A percentile compares a stretch with the other conserved stretches of the same genome.
These are phyloP conservation scores for Hartigia nigra DNA, from an alignment of 2,888 invertebrate genomes.

Conservation along the genomic window DNA sequence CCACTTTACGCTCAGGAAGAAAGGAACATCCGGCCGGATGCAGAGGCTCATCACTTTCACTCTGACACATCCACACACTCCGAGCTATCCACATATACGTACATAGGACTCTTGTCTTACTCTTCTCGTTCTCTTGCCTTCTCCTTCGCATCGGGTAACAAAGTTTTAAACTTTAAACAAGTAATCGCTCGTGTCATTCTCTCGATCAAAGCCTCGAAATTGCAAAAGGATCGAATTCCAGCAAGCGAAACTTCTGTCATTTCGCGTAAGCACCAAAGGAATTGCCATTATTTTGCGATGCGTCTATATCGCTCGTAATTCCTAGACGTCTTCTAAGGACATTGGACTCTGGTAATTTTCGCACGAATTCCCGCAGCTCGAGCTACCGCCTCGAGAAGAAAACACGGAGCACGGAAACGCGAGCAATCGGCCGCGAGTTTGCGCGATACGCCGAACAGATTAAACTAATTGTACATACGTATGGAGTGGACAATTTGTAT, in stretches of 20 bases:
- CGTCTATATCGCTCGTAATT: not conserved
- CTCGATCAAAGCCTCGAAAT: conserved; percentile 48
- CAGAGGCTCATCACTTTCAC: conserved; percentile 2
- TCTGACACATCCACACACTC: not conserved
- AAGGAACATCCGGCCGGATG: conserved; percentile 46
- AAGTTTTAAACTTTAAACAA: conserved; percentile 54
- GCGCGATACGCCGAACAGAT: not conserved
- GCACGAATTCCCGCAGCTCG: not conserved
- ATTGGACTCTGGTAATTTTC: not conserved
- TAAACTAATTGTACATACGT: not conserved
- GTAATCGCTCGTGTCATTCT: conserved; percentile 59
- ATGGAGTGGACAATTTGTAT: too few species aligned
- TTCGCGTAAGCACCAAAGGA: conserved; percentile 11
- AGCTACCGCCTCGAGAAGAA: not conserved
- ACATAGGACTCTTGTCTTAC: not conserved
- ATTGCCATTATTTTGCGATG: not conserved
- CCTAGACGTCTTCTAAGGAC: not conserved
- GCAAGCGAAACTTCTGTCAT: conserved; percentile 45
- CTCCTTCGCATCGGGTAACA: conserved; percentile 34
- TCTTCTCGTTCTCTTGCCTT: conserved; percentile 14
- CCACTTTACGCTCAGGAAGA: conserved; percentile 56
- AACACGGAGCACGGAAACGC: not conserved
- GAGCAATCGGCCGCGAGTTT: not conserved
- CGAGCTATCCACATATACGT: not conserved
- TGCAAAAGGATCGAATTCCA: conserved; percentile 46